phyloP scores from a whole-genome alignment of 2,113 vertebrate species.

The Plecotus auritus region DNA sequence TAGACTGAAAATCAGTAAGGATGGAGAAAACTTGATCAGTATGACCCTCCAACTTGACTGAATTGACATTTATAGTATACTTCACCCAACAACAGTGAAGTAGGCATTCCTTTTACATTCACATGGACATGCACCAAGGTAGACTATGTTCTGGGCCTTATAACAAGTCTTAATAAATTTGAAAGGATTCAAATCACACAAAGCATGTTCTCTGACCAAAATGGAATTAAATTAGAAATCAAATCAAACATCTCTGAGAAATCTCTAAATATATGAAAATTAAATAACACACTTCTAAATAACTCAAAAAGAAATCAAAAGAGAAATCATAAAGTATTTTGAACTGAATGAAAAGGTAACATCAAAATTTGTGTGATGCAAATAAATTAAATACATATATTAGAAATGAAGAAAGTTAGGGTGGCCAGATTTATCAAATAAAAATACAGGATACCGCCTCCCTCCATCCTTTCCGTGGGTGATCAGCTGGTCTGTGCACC shows the following conservation, averaged over 20 bases:
- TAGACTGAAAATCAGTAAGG: neutral
- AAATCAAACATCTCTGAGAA: neutral
- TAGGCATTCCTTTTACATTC: neutral
- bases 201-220: neutral
- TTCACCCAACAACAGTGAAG: neutral
- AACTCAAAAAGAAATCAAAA: no score
- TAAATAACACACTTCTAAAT: neutral
- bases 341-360: neutral
- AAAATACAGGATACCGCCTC: no score
- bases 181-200: neutral
- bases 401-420: neutral
- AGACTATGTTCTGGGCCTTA: neutral
- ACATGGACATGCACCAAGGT: neutral
- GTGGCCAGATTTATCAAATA: neutral
- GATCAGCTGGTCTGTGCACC: constrained; percentile 62
- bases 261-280: neutral
- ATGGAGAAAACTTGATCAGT: neutral
- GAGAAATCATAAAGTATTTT: neutral
- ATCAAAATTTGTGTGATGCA: neutral
- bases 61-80: neutral
- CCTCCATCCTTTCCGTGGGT: neutral
- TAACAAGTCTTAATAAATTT: neutral
- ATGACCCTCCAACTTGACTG: neutral
- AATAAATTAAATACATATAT: neutral
- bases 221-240: neutral